phyloP scores from a whole-genome alignment of 2,888 invertebrate species.

The Orthosia cruda region DNA sequence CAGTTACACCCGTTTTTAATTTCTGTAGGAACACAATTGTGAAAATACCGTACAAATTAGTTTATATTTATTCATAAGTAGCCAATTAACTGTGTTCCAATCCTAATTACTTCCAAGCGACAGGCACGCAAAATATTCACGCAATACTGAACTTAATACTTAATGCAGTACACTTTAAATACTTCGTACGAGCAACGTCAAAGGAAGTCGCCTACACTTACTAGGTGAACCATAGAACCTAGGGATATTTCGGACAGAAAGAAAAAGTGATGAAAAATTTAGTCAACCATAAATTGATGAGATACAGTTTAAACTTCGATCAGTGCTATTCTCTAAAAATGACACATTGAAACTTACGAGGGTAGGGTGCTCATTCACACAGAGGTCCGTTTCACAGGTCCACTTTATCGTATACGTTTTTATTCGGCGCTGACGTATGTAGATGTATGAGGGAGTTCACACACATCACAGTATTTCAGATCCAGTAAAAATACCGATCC shows the following conservation, averaged over 20 bases:
- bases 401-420: no score
- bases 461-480: no score
- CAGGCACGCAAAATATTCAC: constrained; percentile 53
- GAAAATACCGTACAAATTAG: constrained; percentile 19
- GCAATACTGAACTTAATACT: constrained; percentile 28
- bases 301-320: neutral
- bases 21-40: constrained; percentile 2
- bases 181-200: constrained; percentile 15
- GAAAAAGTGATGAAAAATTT: neutral
- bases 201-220: constrained; percentile 44
- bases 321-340: no score
- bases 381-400: no score
- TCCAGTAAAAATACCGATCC: no score
- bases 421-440: no score
- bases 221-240: constrained; percentile 12
- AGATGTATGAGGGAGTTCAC: no score
- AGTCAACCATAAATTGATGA: neutral
- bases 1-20: constrained; percentile 4
- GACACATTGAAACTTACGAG: no score
- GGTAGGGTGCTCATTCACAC: no score
- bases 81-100: constrained; percentile 26
- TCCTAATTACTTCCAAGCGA: constrained; percentile 50
- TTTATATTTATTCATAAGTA: constrained; percentile 44
- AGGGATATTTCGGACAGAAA: neutral
- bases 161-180: constrained; percentile 30